Conservation (phyloP, 2,113 vertebrate genomes). For the Neomonachus schauinslandi region DNA sequence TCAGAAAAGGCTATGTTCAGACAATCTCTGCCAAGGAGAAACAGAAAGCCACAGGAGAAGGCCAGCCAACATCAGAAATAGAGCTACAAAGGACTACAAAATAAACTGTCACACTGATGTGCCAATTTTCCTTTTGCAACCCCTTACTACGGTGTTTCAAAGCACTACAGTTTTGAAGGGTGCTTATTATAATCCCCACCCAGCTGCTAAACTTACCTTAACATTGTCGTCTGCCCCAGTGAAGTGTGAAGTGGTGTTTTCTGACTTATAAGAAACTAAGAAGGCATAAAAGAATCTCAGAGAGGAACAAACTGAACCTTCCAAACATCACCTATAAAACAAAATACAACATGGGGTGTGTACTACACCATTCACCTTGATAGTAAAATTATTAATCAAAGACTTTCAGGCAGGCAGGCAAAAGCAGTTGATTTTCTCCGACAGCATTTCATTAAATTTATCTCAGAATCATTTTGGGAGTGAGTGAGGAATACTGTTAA, state of each 20-base stretch:
- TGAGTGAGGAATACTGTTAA: neutral
- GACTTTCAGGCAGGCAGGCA: neutral
- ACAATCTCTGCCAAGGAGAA: neutral
- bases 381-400: neutral
- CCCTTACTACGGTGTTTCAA: neutral
- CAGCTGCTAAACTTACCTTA: neutral
- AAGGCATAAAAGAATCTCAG: neutral
- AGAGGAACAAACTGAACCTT: neutral
- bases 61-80: neutral
- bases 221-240: neutral
- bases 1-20: neutral
- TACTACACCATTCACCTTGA: neutral
- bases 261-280: neutral
- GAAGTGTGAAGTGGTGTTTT: neutral
- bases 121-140: neutral
- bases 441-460: neutral
- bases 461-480: neutral
- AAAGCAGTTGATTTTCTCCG: neutral
- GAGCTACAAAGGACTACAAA: neutral
- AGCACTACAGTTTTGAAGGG: neutral
- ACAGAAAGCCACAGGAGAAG: neutral
- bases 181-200: neutral
- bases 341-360: neutral
- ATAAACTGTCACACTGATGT: neutral
- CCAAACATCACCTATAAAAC: neutral